Evolutionary conservation across 2,888 invertebrate species (phyloP).

Genomic region (Nomada flava): DNA sequence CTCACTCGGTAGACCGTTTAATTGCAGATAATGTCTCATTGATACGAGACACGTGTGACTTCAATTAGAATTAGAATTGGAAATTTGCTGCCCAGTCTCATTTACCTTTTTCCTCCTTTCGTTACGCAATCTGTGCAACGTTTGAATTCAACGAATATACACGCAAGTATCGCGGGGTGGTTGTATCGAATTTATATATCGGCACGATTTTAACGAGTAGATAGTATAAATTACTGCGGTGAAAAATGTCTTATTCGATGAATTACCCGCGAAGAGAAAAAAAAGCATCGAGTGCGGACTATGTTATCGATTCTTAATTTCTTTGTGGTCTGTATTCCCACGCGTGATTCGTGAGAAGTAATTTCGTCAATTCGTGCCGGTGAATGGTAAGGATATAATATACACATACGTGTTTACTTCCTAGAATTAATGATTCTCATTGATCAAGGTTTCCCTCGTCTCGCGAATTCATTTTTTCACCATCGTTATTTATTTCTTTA

Average conservation of each 20-base stretch:
- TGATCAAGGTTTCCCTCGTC: no score
- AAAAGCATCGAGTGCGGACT: constrained; percentile 28
- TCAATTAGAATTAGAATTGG: not conserved
- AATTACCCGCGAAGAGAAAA: not conserved
- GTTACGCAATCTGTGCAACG: not conserved
- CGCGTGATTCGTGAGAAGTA: constrained; percentile 8
- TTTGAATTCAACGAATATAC: constrained; percentile 8
- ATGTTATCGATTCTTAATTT: constrained; percentile 46
- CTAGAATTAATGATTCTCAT: no score
- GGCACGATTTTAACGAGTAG: constrained; percentile 37
- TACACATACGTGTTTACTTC: no score
- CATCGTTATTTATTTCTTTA: no score
- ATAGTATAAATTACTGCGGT: constrained; percentile 4
- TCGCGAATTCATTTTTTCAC: no score
- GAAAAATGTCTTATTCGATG: constrained; percentile 32
- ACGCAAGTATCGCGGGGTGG: not conserved
- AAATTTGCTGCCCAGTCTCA: not conserved
- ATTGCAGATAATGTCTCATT: not conserved
- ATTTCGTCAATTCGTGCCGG: constrained; percentile 37
- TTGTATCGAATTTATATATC: not conserved
- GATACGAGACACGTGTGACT: not conserved
- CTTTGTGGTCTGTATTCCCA: constrained; percentile 33
- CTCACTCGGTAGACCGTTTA: not conserved
- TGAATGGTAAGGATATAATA: not conserved
- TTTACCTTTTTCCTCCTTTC: not conserved